A percentile compares a stretch with the other conserved stretches of the same genome.
Evolutionary conservation across 1,140 invertebrate genomes (phyloP).

Genomic region (Hyphantria cunea): DNA sequence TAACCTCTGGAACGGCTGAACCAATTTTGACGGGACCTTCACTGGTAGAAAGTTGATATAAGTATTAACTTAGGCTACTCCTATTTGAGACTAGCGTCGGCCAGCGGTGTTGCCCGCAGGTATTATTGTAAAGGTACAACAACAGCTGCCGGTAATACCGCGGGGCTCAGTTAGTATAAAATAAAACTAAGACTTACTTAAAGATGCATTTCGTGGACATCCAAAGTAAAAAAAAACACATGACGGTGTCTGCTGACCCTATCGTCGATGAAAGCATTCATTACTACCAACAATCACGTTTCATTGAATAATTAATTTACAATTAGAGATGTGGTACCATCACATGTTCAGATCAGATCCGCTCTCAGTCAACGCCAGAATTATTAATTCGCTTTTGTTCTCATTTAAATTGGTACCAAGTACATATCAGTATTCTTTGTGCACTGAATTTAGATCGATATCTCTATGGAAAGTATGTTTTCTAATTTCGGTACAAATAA

Average conservation of each 20-base stretch:
- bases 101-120: too few species aligned
- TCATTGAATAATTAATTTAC: conserved; percentile 5
- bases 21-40: too few species aligned
- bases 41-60: too few species aligned
- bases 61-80: too few species aligned
- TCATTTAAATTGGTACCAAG: conserved; percentile 19
- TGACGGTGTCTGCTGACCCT: neutral
- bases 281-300: conserved; percentile 4
- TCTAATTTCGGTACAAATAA: conserved; percentile 17
- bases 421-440: conserved; percentile 13
- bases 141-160: too few species aligned
- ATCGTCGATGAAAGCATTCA: conserved; percentile 3
- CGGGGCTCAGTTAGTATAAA: too few species aligned
- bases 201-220: too few species aligned
- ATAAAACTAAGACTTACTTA: too few species aligned
- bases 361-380: conserved; percentile 20
- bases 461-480: conserved; percentile 14
- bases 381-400: conserved; percentile 21
- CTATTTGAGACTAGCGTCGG: too few species aligned
- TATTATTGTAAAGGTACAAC: too few species aligned
- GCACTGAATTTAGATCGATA: conserved; percentile 13
- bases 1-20: too few species aligned
- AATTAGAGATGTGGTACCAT: conserved; percentile 24
- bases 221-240: too few species aligned
- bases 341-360: conserved; percentile 22